Percentiles rank a stretch among this genome's conserved stretches.
Evolutionary conservation across 2,797 vertebrate species (phyloP).

Genomic region (Urocyon cinereoargenteus): DNA sequence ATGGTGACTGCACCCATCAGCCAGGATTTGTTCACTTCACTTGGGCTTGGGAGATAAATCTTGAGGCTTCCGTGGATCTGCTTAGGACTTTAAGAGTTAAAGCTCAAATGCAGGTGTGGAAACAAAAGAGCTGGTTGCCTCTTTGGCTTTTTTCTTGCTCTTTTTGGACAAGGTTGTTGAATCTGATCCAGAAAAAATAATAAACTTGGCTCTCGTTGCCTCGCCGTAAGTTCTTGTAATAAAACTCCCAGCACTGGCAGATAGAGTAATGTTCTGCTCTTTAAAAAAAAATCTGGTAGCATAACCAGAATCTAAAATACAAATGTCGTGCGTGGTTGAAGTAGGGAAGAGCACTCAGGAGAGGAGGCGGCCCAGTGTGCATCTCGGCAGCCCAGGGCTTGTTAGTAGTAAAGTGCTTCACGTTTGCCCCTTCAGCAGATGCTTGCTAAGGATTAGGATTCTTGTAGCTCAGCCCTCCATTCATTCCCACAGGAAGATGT

Average conservation of each 20-base stretch:
- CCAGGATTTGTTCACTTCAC: neutral
- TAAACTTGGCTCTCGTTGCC: constrained; percentile 87
- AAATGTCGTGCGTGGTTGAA: constrained; percentile 20
- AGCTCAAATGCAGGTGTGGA: constrained; percentile 89
- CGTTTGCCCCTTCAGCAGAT: neutral
- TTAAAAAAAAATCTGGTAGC: constrained; percentile 79
- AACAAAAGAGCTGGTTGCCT: constrained; percentile 86
- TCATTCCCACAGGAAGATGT: constrained; percentile 79
- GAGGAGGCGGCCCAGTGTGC: neutral
- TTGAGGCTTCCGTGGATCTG: constrained; percentile 61
- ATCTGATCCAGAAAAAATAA: constrained; percentile 90
- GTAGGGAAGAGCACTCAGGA: constrained; percentile 20
- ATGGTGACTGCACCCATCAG: neutral
- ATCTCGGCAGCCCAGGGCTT: neutral
- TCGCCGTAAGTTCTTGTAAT: constrained; percentile 87
- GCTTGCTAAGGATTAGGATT: neutral
- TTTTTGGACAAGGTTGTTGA: constrained; percentile 88
- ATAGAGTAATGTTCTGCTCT: constrained; percentile 82
- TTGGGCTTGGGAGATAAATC: neutral
- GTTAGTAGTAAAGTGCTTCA: neutral
- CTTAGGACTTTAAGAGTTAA: constrained; percentile 86
- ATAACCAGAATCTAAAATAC: constrained; percentile 79
- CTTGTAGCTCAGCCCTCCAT: constrained; percentile 37
- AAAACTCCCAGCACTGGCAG: constrained; percentile 88
- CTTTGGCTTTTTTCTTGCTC: constrained; percentile 74